phyloP scores from a whole-genome alignment of 2,888 invertebrate genomes.

The Pegoplata infirma region DNA sequence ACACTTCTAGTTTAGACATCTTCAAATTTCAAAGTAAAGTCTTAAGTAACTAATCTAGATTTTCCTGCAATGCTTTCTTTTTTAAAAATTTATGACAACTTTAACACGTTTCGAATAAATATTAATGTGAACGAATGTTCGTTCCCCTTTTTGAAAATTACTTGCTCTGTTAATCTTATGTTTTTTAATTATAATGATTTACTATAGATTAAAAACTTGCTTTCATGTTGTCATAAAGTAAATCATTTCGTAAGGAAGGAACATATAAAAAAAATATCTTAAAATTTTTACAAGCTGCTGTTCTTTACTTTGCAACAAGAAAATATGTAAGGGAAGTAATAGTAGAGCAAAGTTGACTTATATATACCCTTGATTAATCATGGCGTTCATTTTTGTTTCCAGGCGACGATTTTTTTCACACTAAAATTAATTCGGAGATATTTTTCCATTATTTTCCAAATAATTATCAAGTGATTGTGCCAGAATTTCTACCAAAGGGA shows the following conservation, averaged over 20 bases:
- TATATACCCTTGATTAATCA: too few relatives aligned
- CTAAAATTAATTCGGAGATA: too few relatives aligned
- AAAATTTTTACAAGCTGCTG: constrained; percentile 27
- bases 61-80: constrained; percentile 3
- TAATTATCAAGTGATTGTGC: too few relatives aligned
- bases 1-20: background rate
- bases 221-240: constrained; percentile 61
- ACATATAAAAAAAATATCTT: constrained; percentile 8
- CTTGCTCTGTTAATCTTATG: constrained; percentile 56
- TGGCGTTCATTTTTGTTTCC: too few relatives aligned
- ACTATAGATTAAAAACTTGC: constrained; percentile 59
- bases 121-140: constrained; percentile 16
- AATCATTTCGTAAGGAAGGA: constrained; percentile 40
- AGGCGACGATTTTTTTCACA: too few relatives aligned
- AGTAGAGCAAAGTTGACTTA: too few relatives aligned
- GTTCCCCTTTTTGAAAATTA: constrained; percentile 28
- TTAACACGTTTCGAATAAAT: constrained; percentile 40
- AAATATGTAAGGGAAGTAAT: too few relatives aligned
- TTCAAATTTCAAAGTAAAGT: background rate
- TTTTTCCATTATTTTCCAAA: too few relatives aligned
- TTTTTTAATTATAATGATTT: constrained; percentile 60
- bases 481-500: too few relatives aligned
- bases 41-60: background rate
- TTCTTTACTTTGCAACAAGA: constrained; percentile 12
- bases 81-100: constrained; percentile 47